Evolutionary conservation across 2,888 invertebrate species (phyloP).

Genomic region (Sinohyriopsis cumingii): DNA sequence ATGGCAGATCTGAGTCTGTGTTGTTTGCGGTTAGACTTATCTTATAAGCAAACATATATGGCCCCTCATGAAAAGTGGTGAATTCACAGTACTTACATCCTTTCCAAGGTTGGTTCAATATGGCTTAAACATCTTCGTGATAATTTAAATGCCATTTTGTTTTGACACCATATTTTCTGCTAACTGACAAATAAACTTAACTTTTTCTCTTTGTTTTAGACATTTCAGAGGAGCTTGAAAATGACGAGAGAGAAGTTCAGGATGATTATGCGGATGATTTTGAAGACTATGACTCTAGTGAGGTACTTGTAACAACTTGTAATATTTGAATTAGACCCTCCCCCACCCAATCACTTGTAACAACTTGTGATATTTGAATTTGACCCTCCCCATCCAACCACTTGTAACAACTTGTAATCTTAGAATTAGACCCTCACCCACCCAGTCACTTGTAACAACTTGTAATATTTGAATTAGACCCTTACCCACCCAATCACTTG

Average conservation of each 20-base stretch:
- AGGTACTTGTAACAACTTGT: conserved; percentile 36
- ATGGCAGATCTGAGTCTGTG: too few species aligned
- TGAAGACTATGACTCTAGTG: conserved; percentile 60
- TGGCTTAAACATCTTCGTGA: too few species aligned
- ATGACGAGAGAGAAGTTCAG: conserved; percentile 25
- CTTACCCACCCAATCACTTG: conserved; percentile 47
- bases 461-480: background rate
- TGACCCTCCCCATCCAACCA: too few species aligned
- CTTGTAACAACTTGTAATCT: background rate
- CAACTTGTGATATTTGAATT: conserved; percentile 1
- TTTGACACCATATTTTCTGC: too few species aligned
- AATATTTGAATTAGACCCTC: background rate
- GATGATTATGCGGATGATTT: conserved; percentile 60
- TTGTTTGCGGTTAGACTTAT: too few species aligned
- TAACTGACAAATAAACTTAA: too few species aligned
- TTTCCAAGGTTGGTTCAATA: too few species aligned
- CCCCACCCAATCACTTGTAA: conserved; percentile 48
- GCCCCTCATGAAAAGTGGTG: too few species aligned
- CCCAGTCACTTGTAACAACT: background rate
- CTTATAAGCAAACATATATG: too few species aligned
- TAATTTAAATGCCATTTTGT: too few species aligned
- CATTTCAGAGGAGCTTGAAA: conserved; percentile 37
- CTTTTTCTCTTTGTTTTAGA: conserved; percentile 20
- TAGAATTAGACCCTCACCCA: background rate
- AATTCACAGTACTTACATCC: too few species aligned